phyloP scores from a whole-genome alignment of 2,113 vertebrate species.

The Ellobius talpinus region DNA sequence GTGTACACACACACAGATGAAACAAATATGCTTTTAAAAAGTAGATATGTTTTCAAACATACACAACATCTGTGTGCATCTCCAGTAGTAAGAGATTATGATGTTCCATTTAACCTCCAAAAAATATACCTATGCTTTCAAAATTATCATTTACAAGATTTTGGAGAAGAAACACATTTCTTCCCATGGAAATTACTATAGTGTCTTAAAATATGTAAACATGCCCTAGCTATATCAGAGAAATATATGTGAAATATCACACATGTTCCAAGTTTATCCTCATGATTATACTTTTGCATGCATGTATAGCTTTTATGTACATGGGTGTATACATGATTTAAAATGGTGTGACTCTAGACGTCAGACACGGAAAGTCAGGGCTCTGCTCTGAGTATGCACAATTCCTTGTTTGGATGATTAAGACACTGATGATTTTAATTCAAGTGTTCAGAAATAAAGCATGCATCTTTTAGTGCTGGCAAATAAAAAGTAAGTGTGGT shows the following conservation, averaged over 20 bases:
- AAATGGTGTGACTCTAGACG: neutral
- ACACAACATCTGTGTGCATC: conserved; percentile 78
- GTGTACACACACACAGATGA: neutral
- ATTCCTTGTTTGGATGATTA: conserved; percentile 13
- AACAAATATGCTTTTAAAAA: neutral
- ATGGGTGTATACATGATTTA: neutral
- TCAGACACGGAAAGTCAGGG: neutral
- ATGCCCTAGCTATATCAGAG: conserved; percentile 56
- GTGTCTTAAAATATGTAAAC: conserved; percentile 72
- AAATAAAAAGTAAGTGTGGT: neutral
- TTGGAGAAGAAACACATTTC: neutral
- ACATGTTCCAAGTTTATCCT: conserved; percentile 62
- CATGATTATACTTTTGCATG: neutral
- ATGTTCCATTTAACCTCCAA: conserved; percentile 62
- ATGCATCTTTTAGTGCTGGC: neutral
- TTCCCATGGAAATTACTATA: conserved; percentile 54
- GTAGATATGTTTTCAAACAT: conserved; percentile 55
- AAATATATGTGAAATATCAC: conserved; percentile 65
- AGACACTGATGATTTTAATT: neutral
- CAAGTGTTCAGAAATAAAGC: neutral
- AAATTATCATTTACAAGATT: conserved; percentile 65
- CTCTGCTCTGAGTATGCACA: neutral
- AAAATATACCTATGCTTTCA: conserved; percentile 71
- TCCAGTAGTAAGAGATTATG: conserved; percentile 62
- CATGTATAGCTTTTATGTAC: neutral